Percentiles rank a stretch among this genome's conserved stretches.
These are phyloP conservation scores for Cuniculus paca DNA, from an alignment of 2,797 vertebrate genomes.

Conservation along the genomic window DNA sequence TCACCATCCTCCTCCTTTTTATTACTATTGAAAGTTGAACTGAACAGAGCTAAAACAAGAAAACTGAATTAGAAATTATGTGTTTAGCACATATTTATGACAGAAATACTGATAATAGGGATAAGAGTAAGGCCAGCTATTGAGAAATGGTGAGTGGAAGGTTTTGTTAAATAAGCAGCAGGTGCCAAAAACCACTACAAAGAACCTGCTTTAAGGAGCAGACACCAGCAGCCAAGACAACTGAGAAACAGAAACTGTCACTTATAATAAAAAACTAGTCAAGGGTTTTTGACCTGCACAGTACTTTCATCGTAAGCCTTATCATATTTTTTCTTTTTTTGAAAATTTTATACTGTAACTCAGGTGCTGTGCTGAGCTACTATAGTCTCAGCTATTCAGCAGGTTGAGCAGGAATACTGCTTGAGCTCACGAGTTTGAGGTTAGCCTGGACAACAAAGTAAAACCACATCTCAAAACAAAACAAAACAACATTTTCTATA, in stretches of 20 bases:
- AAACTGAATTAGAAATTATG: not conserved
- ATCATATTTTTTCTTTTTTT: not conserved
- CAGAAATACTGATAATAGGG: not conserved
- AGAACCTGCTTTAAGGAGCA: not conserved
- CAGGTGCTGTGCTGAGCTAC: not conserved
- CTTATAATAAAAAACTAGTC: not conserved
- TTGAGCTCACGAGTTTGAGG: not conserved
- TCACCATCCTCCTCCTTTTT: not conserved
- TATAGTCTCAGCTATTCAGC: not conserved
- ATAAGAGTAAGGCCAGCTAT: not conserved
- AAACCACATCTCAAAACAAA: not conserved
- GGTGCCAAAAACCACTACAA: not conserved
- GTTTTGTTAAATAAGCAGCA: not conserved
- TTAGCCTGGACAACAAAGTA: not conserved
- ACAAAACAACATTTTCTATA: not conserved
- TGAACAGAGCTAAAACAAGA: not conserved
- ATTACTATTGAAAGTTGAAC: not conserved
- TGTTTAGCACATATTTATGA: not conserved
- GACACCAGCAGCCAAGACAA: not conserved
- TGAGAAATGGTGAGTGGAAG: not conserved
- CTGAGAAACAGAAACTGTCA: not conserved
- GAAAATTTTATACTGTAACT: not conserved
- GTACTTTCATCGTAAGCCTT: not conserved
- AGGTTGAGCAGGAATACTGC: not conserved
- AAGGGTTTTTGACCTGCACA: not conserved